Base-by-base conservation (phyloP, 2,113 vertebrate genomes). In the Guaruba guarouba region DNA sequence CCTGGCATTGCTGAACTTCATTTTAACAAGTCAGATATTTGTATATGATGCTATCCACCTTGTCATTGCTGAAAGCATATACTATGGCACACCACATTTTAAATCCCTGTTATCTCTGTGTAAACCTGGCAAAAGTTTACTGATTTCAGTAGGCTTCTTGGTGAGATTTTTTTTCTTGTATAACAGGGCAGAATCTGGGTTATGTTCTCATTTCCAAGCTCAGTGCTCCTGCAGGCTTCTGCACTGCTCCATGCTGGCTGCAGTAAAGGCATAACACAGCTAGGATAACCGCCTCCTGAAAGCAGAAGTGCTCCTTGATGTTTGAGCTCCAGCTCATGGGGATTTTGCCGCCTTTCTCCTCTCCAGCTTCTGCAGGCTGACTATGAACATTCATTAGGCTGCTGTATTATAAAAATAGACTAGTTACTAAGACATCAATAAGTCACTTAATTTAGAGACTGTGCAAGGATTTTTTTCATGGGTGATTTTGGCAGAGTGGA, bases 321-420 rank as follows among this genome's bases (percentile, higher is more conserved):
- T 86, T 86, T 81, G 33, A 88, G 76, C 61, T 89, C 49, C 9
- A 39, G 35, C 48, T 70, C 49, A 4, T 2, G 54, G n/a, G 13
- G 8, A 1, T 29, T 85, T 88, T 88, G 35, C 31, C 93, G 71
- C 69, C 43, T 86, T 90, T 73, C 61, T 90, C 12, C 41, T 84
- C 59, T 81, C 49, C 33, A 81, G 71, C 43, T 83, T 86, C 88
- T 91, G 80, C 67, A 88, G 75, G 28, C 77, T 81, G 91, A 55
- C 64, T 88, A 23, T 0, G 2, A 70, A n/a, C 33, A 9, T 52
- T 55, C n/a, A 35, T 73, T 66, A 52, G 57, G 70, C 66, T 62
- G 29, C 9, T 80, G n/a, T 20, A 25, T 44, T 54, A 41, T 31
- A 71, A 88, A 90, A 82, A 82, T 39, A 88, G 90, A 37, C n/a